Base-by-base conservation (phyloP, 2,797 vertebrate species). In the Okamejei kenojei region DNA sequence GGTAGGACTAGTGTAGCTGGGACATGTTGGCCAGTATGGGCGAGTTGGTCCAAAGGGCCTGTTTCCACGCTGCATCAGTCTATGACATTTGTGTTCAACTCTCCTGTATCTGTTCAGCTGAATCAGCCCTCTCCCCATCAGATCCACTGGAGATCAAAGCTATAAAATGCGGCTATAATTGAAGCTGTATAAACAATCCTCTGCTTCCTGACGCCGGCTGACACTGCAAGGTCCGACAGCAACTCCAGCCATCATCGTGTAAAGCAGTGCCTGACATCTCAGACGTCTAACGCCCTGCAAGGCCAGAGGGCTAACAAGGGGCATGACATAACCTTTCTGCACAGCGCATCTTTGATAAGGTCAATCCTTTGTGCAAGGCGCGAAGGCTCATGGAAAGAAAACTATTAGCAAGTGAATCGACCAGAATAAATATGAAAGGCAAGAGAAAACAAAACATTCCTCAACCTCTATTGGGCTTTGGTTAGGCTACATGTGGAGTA, bases 81-180 rank as follows among this genome's bases (percentile, higher is more conserved):
- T 54, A 54, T 54, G 45, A 32, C 82, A 65, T 1, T 32, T 23
- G 17, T 32, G n/a, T 88, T 15, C 0, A 1, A 17, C 11, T 61
- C 11, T 35, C 21, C 7, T 19, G n/a, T 19, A 32, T 19, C n/a
- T 9, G 32, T 63, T 23, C 63, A 0, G n/a, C 84, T 68, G 84
- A 65, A 88, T 68, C 21, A 19, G 21, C 17, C n/a, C 32, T 8
- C n/a, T 21, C 63, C n/a, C 81, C n/a, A 23, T 84, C 81, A 84
- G 26, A 86, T 88, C 1, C 35, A 32, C 84, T 88, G 84, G 84
- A 88, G 17, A 68, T 88, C n/a, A 68, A 88, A 68, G 61, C 63
- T 63, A 35, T 68, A 68, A 65, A 63, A 32, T 0, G 6, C 17
- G 6, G 29, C 58, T 63, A 15, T 32, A 63, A 88, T 68, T n/a